A percentile compares a stretch with the other conserved stretches of the same genome.
Evolutionary conservation across 2,113 vertebrate species (phyloP).

Genomic region (Trogon surrucura): DNA sequence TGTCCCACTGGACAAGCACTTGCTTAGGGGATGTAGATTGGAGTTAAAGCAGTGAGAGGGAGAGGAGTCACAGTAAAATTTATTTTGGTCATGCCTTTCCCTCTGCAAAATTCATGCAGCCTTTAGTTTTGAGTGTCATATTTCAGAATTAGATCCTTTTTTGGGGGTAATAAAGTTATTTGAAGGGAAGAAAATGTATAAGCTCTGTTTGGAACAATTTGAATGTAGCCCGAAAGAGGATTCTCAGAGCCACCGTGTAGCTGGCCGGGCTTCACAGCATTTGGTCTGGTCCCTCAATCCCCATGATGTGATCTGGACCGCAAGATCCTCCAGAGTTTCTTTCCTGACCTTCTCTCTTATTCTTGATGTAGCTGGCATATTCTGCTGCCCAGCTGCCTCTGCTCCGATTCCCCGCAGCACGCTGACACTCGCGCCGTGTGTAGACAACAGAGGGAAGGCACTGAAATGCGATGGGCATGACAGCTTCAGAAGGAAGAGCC

Average conservation of each 20-base stretch:
- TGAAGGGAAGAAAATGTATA: background rate
- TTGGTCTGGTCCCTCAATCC: background rate
- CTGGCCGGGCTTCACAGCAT: conserved; percentile 2
- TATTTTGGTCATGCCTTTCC: background rate
- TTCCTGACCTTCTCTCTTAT: conserved; percentile 37
- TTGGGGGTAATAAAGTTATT: background rate
- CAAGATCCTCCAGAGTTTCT: conserved; percentile 14
- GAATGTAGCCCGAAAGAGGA: background rate
- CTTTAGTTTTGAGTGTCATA: background rate
- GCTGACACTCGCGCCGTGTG: conserved; percentile 2
- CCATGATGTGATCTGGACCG: background rate
- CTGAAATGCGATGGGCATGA: conserved; percentile 19
- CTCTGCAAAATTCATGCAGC: background rate
- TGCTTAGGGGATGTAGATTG: background rate
- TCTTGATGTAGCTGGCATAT: conserved; percentile 36
- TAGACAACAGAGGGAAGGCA: conserved; percentile 16
- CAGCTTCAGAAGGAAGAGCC: conserved; percentile 51
- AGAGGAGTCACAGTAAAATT: background rate
- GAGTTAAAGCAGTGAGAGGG: background rate
- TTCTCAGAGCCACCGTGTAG: background rate
- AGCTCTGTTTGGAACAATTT: background rate
- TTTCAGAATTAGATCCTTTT: background rate
- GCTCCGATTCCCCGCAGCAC: background rate
- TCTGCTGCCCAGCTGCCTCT: conserved; percentile 33
- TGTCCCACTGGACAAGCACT: background rate